phyloP scores from a whole-genome alignment of 2,888 invertebrate genomes.

The Megaustenia siamemsis region DNA sequence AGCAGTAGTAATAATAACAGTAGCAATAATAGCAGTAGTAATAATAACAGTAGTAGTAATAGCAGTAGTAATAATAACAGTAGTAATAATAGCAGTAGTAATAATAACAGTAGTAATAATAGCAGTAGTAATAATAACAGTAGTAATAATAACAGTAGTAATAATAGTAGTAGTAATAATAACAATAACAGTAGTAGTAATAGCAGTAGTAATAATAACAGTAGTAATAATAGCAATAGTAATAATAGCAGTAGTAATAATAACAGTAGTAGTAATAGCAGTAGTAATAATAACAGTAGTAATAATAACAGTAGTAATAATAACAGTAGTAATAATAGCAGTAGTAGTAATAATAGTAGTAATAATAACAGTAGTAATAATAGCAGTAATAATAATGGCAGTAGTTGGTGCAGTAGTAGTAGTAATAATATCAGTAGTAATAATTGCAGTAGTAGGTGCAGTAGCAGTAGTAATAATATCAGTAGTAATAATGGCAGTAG shows the following conservation, averaged over 20 bases:
- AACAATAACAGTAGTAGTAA: background rate
- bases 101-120: background rate
- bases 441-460: background rate
- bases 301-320: background rate
- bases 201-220: background rate
- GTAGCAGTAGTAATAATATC: background rate
- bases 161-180: background rate
- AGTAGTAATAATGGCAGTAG: background rate
- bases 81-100: background rate
- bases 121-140: background rate
- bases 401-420: background rate
- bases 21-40: background rate
- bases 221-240: background rate
- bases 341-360: constrained; percentile 4
- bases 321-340: background rate
- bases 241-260: background rate
- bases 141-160: background rate
- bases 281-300: background rate
- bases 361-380: background rate
- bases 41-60: background rate
- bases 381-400: background rate
- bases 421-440: background rate
- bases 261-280: background rate
- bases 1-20: background rate
- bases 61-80: background rate